Percentiles rank a stretch among this genome's conserved stretches.
Evolutionary conservation across 2,797 vertebrate genomes (phyloP).

Genomic region (Nannoperca australis): DNA sequence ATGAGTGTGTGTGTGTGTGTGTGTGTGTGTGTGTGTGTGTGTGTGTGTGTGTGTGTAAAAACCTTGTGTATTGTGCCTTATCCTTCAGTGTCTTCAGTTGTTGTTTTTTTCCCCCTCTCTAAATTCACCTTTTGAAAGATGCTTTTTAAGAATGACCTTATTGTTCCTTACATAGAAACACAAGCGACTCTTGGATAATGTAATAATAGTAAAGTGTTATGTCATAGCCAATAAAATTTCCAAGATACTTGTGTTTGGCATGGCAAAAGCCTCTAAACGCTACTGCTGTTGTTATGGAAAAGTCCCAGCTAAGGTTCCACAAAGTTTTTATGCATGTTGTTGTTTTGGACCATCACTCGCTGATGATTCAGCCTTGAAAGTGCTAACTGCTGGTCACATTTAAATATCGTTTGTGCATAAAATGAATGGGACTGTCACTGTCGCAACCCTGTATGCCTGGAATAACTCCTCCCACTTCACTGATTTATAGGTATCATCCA

Average conservation of each 20-base stretch:
- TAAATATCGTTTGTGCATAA: background rate
- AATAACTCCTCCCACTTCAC: background rate
- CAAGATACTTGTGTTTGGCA: background rate
- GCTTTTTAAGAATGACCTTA: background rate
- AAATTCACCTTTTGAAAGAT: background rate
- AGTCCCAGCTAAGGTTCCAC: background rate
- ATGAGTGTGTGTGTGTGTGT: no score
- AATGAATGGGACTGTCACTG: background rate
- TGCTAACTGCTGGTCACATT: slow-evolving; percentile 10
- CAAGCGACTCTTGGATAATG: background rate
- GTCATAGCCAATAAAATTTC: background rate
- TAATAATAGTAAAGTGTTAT: background rate
- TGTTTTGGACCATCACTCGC: background rate
- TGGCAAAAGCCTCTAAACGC: background rate
- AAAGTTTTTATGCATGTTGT: background rate
- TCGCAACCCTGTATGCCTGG: background rate
- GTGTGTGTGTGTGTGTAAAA: background rate
- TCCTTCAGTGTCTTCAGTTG: background rate
- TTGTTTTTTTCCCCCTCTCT: background rate
- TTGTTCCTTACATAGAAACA: background rate
- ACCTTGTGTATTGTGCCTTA: background rate
- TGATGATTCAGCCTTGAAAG: background rate
- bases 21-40: background rate
- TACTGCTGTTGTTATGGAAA: background rate
- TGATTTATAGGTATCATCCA: slow-evolving; percentile 28